Conservation (phyloP, 1,140 invertebrate species). For the Oedothorax gibbosus region DNA sequence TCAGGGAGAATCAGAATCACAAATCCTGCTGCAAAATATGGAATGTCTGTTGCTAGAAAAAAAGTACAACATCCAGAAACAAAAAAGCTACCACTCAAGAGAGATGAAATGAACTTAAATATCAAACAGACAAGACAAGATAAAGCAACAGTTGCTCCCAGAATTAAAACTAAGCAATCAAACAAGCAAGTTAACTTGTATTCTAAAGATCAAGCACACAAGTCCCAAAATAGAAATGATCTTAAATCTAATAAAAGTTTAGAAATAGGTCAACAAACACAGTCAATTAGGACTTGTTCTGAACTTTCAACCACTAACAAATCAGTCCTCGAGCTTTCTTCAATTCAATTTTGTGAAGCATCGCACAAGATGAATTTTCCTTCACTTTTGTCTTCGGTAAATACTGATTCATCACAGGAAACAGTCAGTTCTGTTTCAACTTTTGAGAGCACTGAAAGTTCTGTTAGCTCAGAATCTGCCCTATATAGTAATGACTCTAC, state of each 20-base stretch:
- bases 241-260: neutral
- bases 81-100: conserved; percentile 10
- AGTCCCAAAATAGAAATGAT: neutral
- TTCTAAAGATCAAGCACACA: neutral
- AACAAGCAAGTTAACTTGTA: neutral
- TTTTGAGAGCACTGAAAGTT: neutral
- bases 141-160: neutral
- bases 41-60: conserved; percentile 61
- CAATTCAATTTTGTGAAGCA: conserved; percentile 45
- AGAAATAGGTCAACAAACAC: neutral
- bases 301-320: conserved; percentile 30
- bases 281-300: neutral
- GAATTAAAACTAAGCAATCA: conserved; percentile 2
- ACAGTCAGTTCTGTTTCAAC: neutral
- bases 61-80: conserved; percentile 20
- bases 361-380: conserved; percentile 41
- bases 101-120: conserved; percentile 1
- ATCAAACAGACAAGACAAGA: conserved; percentile 2
- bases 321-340: conserved; percentile 48
- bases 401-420: neutral
- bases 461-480: neutral
- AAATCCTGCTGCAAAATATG: conserved; percentile 64
- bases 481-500: neutral
- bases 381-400: conserved; percentile 1
- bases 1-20: conserved; percentile 52